Evolutionary conservation across 2,797 vertebrate species (phyloP), one percentile per base, ranked within the genome.

Genomic region (Telmatherina bonti): DNA sequence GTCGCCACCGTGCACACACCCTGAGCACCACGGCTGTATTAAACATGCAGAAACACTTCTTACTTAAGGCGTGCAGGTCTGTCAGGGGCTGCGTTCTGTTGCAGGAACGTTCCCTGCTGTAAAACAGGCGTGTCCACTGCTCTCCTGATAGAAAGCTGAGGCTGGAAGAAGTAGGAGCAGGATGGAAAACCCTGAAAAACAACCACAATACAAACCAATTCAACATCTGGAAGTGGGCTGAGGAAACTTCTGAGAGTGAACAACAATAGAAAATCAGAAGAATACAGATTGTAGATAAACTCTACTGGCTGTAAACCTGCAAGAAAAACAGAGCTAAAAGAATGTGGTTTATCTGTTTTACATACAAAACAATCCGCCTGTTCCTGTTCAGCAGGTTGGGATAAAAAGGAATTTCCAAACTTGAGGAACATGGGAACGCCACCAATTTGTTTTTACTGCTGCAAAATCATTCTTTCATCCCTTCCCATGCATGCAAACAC

Each of bases 101-200:
- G 74, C 29, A 91, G 74, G 22, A 92, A 81, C 16, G 86, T 78
- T 24, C 87, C 88, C 0, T 93, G 92, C 78, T 96, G 93, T 79
- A 99, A 88, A 59, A 96, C 74, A 1, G 96, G 94, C 22, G 94
- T 92, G 73, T 97, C 94, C 3, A 94, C 86, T 0, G 93, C 92
- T 74, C 96, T 94, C 74, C 94, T 93, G 15, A 97, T 90, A 83
- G 96, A 96, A 75, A 99, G 92, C 83, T 97, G 97, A 16, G 97
- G 95, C n/a, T n/a, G n/a, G n/a, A n/a, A n/a, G n/a, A n/a, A n/a
- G n/a, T n/a, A n/a, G n/a, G n/a, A n/a, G n/a, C 97, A 99, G 38
- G 93, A 94, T 0, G 94, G 94, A 85, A 99, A 95, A 6, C 96
- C 98, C 97, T 99, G 31, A 65, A 12, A 67, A 61, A 62, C 13